phyloP scores from a whole-genome alignment of 2,113 vertebrate genomes.

The Siphamia tubifer region DNA sequence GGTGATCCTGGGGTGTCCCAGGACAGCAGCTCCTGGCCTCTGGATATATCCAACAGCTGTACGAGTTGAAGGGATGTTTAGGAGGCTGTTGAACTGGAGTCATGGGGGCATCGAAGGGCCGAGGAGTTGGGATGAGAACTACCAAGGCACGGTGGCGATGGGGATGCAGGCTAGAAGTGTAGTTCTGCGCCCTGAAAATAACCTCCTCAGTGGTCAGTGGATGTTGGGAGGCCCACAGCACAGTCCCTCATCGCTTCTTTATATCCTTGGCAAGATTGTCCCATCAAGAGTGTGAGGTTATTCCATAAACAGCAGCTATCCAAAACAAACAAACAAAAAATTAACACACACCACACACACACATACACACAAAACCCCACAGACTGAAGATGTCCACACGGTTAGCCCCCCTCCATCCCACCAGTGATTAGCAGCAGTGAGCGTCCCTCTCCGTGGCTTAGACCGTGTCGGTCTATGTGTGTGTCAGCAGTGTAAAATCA shows the following conservation, averaged over 20 bases:
- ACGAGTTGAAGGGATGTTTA: constrained; percentile 11
- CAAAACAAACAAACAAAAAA: neutral
- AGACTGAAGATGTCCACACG: constrained; percentile 4
- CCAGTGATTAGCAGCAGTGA: constrained; percentile 44
- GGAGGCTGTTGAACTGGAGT: constrained; percentile 39
- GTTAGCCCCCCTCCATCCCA: constrained; percentile 65
- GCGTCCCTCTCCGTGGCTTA: constrained; percentile 28
- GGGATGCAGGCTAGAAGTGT: neutral
- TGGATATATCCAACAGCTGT: constrained; percentile 29
- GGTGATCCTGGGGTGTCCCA: constrained; percentile 47
- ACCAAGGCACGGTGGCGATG: constrained; percentile 21
- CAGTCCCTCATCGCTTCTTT: neutral
- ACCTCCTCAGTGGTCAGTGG: constrained; percentile 12
- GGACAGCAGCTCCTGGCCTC: constrained; percentile 25
- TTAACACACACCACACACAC: neutral
- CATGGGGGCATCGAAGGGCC: constrained; percentile 62
- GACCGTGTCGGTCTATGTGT: constrained; percentile 23
- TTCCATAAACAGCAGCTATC: neutral
- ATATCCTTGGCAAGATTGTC: neutral
- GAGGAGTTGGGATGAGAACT: constrained; percentile 1
- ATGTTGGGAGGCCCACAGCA: neutral
- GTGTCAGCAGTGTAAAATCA: constrained; percentile 41
- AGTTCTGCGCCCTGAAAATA: neutral
- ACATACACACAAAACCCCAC: neutral
- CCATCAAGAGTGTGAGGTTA: constrained; percentile 11